A percentile compares a stretch with the other conserved stretches of the same genome.
phyloP scores from a whole-genome alignment of 2,113 vertebrate genomes.

The Chrysemys picta region DNA sequence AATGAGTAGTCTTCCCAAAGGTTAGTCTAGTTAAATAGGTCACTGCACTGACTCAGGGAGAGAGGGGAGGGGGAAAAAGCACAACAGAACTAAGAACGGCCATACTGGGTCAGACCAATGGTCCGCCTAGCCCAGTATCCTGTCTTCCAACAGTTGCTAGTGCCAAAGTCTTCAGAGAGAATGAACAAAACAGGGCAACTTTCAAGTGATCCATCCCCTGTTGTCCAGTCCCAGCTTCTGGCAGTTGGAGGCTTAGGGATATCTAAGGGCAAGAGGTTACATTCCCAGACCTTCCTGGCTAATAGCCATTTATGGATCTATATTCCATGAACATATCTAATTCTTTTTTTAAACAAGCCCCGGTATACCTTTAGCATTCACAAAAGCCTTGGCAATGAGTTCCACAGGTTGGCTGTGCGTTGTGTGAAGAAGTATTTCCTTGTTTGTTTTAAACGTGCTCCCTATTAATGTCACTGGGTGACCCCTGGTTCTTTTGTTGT shows the following conservation, averaged over 20 bases:
- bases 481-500: too few species aligned
- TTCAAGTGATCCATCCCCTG: background rate
- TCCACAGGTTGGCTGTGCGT: background rate
- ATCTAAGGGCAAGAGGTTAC: background rate
- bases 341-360: background rate
- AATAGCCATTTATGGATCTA: background rate
- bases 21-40: too few species aligned
- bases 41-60: too few species aligned
- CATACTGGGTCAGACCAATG: too few species aligned
- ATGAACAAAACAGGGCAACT: background rate
- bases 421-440: background rate
- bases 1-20: too few species aligned
- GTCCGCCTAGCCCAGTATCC: too few species aligned
- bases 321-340: background rate
- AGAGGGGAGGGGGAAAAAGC: too few species aligned
- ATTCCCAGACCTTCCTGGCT: background rate
- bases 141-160: background rate
- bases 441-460: too few species aligned
- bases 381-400: background rate
- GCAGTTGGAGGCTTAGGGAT: background rate
- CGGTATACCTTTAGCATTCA: background rate
- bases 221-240: background rate
- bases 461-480: too few species aligned
- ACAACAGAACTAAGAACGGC: too few species aligned
- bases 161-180: background rate